Evolutionary conservation across 2,888 invertebrate species (phyloP).

Genomic region (Craniophora ligustri): DNA sequence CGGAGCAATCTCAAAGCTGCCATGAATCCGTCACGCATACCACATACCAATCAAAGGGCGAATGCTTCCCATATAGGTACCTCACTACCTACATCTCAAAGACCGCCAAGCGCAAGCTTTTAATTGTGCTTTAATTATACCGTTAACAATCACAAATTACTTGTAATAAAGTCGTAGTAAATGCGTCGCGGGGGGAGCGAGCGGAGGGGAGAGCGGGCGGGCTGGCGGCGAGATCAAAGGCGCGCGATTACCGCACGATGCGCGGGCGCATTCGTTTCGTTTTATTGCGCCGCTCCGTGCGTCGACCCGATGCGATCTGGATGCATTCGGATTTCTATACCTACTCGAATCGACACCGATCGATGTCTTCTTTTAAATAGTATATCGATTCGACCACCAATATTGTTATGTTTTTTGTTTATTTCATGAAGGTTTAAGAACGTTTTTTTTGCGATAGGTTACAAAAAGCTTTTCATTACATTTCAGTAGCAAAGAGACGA

Average conservation of each 20-base stretch:
- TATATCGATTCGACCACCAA: conserved; percentile 1
- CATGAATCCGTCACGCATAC: conserved; percentile 33
- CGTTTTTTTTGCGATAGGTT: conserved; percentile 1
- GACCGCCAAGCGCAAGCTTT: conserved; percentile 43
- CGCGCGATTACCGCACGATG: conserved; percentile 73
- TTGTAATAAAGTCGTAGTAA: conserved; percentile 69
- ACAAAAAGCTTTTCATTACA: no score
- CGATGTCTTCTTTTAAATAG: conserved; percentile 45
- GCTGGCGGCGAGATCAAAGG: conserved; percentile 77
- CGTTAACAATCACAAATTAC: conserved; percentile 72
- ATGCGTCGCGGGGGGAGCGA: conserved; percentile 31
- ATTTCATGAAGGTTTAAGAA: conserved; percentile 20
- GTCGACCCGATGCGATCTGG: conserved; percentile 64
- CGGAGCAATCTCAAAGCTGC: conserved; percentile 17
- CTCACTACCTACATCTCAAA: conserved; percentile 25
- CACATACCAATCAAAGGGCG: conserved; percentile 29
- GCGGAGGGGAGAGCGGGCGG: conserved; percentile 9
- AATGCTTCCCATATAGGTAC: conserved; percentile 26
- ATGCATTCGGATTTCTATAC: conserved; percentile 51
- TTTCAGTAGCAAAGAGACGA: no score
- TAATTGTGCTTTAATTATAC: conserved; percentile 67
- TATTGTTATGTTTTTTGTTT: conserved; percentile 18
- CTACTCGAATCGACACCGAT: conserved; percentile 43
- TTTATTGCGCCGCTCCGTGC: conserved; percentile 63
- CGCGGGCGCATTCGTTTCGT: conserved; percentile 69